Percentiles rank a stretch among this genome's conserved stretches.
Conservation (phyloP, 1,140 invertebrate species). For the Drosophila carrolli region DNA sequence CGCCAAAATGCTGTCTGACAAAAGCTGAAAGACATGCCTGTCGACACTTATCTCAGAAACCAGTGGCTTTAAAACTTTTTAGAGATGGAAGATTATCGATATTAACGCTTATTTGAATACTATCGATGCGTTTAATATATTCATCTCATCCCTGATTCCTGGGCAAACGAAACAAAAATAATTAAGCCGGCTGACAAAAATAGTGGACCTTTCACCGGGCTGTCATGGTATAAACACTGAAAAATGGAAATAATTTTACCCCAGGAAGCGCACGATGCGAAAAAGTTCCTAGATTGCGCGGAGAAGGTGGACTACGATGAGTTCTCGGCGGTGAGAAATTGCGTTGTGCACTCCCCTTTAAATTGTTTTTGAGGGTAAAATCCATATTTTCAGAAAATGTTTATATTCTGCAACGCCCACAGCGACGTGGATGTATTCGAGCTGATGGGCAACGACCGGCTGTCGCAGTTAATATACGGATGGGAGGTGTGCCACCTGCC, state of each 20-base stretch:
- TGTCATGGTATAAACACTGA: slow-evolving; percentile 5
- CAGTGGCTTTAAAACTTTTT: too few species aligned
- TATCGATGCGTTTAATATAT: too few species aligned
- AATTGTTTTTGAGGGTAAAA: not conserved
- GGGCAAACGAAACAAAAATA: too few species aligned
- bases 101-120: too few species aligned
- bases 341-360: not conserved
- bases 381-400: slow-evolving; percentile 56
- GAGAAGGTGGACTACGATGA: slow-evolving; percentile 58
- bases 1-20: too few species aligned
- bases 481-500: slow-evolving; percentile 66
- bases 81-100: too few species aligned
- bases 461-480: slow-evolving; percentile 63
- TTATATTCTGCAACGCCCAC: slow-evolving; percentile 47
- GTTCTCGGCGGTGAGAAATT: slow-evolving; percentile 52
- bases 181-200: too few species aligned
- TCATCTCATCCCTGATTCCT: too few species aligned
- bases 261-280: slow-evolving; percentile 25
- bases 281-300: slow-evolving; percentile 59
- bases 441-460: slow-evolving; percentile 64
- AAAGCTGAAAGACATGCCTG: too few species aligned
- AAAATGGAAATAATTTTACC: slow-evolving; percentile 62
- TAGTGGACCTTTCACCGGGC: not conserved
- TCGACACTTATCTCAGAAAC: too few species aligned
- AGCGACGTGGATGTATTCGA: slow-evolving; percentile 76